phyloP scores from a whole-genome alignment of 2,888 invertebrate genomes.

The Myopa testacea region DNA sequence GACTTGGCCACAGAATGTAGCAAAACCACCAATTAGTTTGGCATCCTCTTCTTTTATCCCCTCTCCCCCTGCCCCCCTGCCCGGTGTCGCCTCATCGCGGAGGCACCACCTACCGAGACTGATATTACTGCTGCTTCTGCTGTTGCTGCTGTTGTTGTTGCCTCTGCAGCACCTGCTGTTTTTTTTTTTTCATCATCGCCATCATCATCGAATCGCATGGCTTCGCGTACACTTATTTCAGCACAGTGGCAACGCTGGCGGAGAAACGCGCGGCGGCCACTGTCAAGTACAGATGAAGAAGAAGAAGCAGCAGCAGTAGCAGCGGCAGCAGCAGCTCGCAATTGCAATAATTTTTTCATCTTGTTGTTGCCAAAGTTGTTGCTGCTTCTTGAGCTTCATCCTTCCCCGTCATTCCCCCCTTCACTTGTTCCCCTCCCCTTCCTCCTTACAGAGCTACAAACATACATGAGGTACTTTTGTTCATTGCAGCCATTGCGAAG shows the following conservation, averaged over 20 bases:
- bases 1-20: neutral
- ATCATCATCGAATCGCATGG: neutral
- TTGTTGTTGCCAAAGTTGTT: constrained; percentile 11
- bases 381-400: constrained; percentile 36
- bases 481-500: no score
- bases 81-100: neutral
- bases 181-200: neutral
- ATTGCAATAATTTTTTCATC: neutral
- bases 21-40: neutral
- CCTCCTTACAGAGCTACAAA: no score
- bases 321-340: neutral
- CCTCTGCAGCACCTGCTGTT: constrained; percentile 1
- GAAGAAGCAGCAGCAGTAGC: no score
- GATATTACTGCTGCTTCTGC: neutral
- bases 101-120: neutral
- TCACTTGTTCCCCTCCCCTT: neutral
- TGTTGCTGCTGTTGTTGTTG: neutral
- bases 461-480: no score
- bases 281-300: neutral
- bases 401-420: neutral
- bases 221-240: neutral
- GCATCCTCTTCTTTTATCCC: neutral
- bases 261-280: neutral
- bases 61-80: neutral
- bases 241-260: constrained; percentile 3